These are phyloP conservation scores for Acleris laterana DNA, from an alignment of 2,888 invertebrate species.

Conservation along the genomic window DNA sequence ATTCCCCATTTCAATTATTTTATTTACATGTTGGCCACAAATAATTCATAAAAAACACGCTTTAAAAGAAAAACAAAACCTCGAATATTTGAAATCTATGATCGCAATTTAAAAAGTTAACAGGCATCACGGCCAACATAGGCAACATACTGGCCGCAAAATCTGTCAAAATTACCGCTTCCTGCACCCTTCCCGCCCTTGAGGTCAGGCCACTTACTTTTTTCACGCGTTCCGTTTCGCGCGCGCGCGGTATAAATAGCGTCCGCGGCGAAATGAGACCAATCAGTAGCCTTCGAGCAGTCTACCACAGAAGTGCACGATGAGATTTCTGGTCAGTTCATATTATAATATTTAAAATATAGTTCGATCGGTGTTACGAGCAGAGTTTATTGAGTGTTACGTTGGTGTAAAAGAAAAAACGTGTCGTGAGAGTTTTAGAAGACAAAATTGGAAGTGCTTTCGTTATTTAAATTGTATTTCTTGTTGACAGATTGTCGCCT, in stretches of 20 bases:
- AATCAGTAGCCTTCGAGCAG: slow-evolving; percentile 73
- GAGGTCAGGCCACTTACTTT: slow-evolving; percentile 47
- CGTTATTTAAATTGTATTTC: slow-evolving; percentile 18
- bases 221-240: slow-evolving; percentile 43
- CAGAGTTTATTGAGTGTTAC: slow-evolving; percentile 7
- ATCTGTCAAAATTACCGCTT: slow-evolving; percentile 67
- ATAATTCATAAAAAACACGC: background rate
- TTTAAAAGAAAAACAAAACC: background rate
- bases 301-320: slow-evolving; percentile 55
- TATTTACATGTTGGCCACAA: background rate
- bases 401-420: background rate
- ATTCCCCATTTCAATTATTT: no score
- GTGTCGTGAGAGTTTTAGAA: slow-evolving; percentile 12
- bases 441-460: slow-evolving; percentile 8
- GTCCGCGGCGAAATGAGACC: slow-evolving; percentile 51
- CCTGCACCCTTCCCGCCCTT: slow-evolving; percentile 75
- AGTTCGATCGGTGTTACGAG: slow-evolving; percentile 7
- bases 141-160: slow-evolving; percentile 45
- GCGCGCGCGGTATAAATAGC: slow-evolving; percentile 67
- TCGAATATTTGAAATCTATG: background rate
- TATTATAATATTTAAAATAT: slow-evolving; percentile 24
- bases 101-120: slow-evolving; percentile 13
- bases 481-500: slow-evolving; percentile 61
- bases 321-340: slow-evolving; percentile 78
- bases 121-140: slow-evolving; percentile 21